phyloP scores from a whole-genome alignment of 2,888 invertebrate species.

The Protula sp. region DNA sequence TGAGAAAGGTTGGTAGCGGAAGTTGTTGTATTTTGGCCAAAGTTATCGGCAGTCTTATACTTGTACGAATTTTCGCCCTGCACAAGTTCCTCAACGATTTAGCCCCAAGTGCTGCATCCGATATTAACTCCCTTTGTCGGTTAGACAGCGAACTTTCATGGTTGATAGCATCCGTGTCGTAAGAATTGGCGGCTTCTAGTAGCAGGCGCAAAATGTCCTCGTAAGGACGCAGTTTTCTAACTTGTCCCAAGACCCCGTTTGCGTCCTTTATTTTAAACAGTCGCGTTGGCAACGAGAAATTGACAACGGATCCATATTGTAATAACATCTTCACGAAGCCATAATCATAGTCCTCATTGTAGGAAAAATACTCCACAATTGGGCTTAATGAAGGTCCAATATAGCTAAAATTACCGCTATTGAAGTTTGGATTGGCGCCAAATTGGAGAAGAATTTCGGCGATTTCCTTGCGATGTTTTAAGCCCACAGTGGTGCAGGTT shows the following conservation, averaged over 20 bases:
- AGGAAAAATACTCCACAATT: slow-evolving; percentile 73
- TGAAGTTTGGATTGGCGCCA: slow-evolving; percentile 42
- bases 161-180: slow-evolving; percentile 10
- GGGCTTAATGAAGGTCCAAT: slow-evolving; percentile 68
- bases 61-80: neutral
- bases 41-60: too few species aligned
- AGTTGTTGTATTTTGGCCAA: too few species aligned
- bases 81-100: slow-evolving; percentile 6
- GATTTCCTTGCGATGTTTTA: slow-evolving; percentile 36
- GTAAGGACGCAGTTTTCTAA: slow-evolving; percentile 11
- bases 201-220: slow-evolving; percentile 15
- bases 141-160: slow-evolving; percentile 10
- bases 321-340: slow-evolving; percentile 67
- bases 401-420: slow-evolving; percentile 57
- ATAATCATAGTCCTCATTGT: slow-evolving; percentile 64
- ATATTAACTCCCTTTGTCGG: slow-evolving; percentile 4
- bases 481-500: slow-evolving; percentile 44
- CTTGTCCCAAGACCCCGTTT: slow-evolving; percentile 13
- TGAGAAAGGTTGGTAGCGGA: too few species aligned
- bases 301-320: slow-evolving; percentile 65
- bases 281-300: slow-evolving; percentile 57
- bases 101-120: slow-evolving; percentile 1
- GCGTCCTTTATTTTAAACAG: slow-evolving; percentile 16
- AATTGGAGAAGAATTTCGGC: slow-evolving; percentile 35
- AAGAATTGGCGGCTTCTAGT: slow-evolving; percentile 7